Evolutionary conservation across 2,797 vertebrate species (phyloP).

Genomic region (Phataginus tetradactyla): DNA sequence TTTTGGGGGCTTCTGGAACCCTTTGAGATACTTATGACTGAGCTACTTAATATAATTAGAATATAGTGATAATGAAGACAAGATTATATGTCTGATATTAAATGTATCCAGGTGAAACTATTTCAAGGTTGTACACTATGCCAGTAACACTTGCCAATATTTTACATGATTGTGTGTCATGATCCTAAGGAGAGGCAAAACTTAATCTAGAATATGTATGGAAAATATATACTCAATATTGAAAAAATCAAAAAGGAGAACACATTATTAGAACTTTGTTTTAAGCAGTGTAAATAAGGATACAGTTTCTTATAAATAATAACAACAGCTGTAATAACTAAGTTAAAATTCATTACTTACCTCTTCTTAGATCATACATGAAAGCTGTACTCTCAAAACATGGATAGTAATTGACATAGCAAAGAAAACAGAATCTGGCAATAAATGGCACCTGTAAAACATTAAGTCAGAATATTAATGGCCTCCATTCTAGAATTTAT

Average conservation of each 20-base stretch:
- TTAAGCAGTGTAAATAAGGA: background rate
- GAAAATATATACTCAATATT: background rate
- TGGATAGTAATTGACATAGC: background rate
- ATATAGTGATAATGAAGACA: background rate
- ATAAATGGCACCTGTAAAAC: background rate
- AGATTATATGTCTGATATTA: background rate
- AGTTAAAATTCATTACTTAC: background rate
- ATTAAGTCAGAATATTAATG: background rate
- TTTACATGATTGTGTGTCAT: background rate
- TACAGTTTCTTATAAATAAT: background rate
- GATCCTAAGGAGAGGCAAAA: background rate
- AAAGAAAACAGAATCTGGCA: background rate
- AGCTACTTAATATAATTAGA: background rate
- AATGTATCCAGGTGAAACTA: background rate
- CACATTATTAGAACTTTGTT: background rate
- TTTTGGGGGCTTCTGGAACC: background rate
- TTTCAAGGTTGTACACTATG: background rate
- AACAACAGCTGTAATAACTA: background rate
- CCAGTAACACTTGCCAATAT: background rate
- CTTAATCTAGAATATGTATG: background rate
- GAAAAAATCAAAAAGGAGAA: background rate
- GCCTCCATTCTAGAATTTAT: background rate
- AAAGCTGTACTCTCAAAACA: background rate
- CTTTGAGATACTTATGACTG: background rate
- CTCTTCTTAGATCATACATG: background rate